Conservation (phyloP, 64 coral and sea anemone genomes). For the Stichodactyla mertensii region DNA sequence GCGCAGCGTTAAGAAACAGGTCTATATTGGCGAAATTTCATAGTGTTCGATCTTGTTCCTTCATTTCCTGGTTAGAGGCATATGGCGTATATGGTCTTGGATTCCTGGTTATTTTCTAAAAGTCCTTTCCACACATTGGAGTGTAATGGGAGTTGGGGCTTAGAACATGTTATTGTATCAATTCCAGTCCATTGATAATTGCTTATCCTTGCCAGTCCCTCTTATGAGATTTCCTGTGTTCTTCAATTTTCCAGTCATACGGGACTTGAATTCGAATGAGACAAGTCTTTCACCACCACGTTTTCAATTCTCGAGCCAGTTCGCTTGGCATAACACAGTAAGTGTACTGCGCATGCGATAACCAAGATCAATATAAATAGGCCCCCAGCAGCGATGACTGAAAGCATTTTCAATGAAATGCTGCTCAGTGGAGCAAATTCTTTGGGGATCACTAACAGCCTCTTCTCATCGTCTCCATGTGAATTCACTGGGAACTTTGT, state of each 20-base stretch:
- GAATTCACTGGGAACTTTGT: background rate
- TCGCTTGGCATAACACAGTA: background rate
- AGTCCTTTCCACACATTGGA: too few relatives aligned
- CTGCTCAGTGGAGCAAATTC: background rate
- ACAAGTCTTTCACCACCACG: background rate
- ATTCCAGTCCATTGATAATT: too few relatives aligned
- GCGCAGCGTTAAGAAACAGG: too few relatives aligned
- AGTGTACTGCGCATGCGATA: conserved; percentile 21
- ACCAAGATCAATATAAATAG: conserved; percentile 20
- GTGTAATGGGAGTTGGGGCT: too few relatives aligned
- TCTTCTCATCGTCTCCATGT: background rate
- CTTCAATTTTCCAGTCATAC: background rate
- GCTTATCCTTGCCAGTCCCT: too few relatives aligned
- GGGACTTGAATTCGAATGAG: background rate
- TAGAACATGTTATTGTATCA: too few relatives aligned
- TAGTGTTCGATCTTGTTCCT: too few relatives aligned
- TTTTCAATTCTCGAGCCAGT: background rate
- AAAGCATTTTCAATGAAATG: background rate
- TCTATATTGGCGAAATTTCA: too few relatives aligned
- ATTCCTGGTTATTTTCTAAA: too few relatives aligned
- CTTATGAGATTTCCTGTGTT: too few relatives aligned
- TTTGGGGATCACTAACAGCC: background rate
- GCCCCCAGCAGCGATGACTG: conserved; percentile 19
- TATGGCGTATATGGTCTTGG: too few relatives aligned
- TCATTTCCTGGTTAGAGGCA: too few relatives aligned